Evolutionary conservation across 2,113 vertebrate genomes (phyloP).

Genomic region (Pipra filicauda): DNA sequence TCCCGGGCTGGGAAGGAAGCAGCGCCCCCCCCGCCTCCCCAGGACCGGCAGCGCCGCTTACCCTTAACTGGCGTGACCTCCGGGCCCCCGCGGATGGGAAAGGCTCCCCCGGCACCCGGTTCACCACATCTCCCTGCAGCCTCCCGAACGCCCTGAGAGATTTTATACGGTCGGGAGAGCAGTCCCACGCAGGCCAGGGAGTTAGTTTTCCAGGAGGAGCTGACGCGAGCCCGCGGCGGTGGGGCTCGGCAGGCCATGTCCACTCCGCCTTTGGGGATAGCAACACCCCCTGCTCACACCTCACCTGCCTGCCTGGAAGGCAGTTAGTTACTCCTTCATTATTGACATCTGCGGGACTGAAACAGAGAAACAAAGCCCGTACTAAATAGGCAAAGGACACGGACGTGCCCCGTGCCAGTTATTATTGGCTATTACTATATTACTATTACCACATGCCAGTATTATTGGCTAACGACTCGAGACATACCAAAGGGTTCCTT

Average conservation of each 20-base stretch:
- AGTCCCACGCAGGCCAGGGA: rapidly evolving
- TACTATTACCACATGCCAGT: neutral
- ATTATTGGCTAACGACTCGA: neutral
- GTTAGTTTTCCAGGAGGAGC: neutral
- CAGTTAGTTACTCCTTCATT: rapidly evolving
- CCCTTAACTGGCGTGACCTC: neutral
- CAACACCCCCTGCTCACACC: rapidly evolving
- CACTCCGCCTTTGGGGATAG: rapidly evolving
- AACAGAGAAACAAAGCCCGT: rapidly evolving
- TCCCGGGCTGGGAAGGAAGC: neutral
- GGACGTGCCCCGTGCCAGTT: rapidly evolving
- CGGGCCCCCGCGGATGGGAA: neutral
- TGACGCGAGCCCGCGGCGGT: neutral
- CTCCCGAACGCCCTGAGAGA: rapidly evolving
- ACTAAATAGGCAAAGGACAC: neutral
- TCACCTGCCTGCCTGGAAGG: neutral
- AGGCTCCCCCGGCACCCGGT: neutral
- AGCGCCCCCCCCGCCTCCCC: neutral
- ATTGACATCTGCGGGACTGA: neutral
- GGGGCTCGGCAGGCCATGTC: rapidly evolving
- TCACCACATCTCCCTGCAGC: rapidly evolving
- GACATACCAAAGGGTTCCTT: neutral
- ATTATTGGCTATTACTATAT: neutral
- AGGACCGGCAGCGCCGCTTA: neutral
- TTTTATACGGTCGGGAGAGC: rapidly evolving